These are phyloP conservation scores for Diorhabda sublineata DNA, from an alignment of 1,140 invertebrate species.

Conservation along the genomic window DNA sequence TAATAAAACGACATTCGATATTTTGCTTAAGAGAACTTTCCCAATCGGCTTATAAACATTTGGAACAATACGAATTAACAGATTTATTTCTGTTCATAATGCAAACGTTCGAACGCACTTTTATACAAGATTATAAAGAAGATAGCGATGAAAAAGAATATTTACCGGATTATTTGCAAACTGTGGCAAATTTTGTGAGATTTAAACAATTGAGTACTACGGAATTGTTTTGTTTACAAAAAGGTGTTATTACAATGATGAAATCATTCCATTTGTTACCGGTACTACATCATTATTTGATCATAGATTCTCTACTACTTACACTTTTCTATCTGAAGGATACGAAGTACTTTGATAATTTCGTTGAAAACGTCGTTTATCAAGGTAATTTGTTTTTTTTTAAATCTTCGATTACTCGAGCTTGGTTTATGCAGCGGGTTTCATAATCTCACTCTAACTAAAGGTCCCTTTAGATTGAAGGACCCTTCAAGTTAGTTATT, in stretches of 20 bases:
- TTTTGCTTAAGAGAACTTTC: conserved; percentile 43
- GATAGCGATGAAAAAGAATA: conserved; percentile 33
- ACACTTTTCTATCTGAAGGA: conserved; percentile 45
- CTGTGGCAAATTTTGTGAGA: conserved; percentile 32
- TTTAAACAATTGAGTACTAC: conserved; percentile 42
- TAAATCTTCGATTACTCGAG: too few species aligned
- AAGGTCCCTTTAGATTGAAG: too few species aligned
- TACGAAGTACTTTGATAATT: conserved; percentile 35
- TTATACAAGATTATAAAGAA: conserved; percentile 34
- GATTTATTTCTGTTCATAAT: conserved; percentile 39
- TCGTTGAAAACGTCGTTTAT: conserved; percentile 45
- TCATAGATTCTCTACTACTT: conserved; percentile 43
- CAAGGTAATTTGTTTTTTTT: conserved; percentile 38
- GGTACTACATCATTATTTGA: conserved; percentile 33
- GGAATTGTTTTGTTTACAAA: conserved; percentile 46
- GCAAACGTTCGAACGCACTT: conserved; percentile 42
- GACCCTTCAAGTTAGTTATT: too few species aligned
- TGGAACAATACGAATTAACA: conserved; percentile 31
- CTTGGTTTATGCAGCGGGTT: too few species aligned
- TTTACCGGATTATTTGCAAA: conserved; percentile 42
- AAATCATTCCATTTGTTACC: conserved; percentile 50
- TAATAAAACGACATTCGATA: conserved; percentile 41
- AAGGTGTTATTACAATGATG: conserved; percentile 43
- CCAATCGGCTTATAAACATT: conserved; percentile 30
- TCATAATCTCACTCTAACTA: too few species aligned